A percentile compares a stretch with the other conserved stretches of the same genome.
phyloP scores from a whole-genome alignment of 1,140 invertebrate genomes.

The Nebria ingens region DNA sequence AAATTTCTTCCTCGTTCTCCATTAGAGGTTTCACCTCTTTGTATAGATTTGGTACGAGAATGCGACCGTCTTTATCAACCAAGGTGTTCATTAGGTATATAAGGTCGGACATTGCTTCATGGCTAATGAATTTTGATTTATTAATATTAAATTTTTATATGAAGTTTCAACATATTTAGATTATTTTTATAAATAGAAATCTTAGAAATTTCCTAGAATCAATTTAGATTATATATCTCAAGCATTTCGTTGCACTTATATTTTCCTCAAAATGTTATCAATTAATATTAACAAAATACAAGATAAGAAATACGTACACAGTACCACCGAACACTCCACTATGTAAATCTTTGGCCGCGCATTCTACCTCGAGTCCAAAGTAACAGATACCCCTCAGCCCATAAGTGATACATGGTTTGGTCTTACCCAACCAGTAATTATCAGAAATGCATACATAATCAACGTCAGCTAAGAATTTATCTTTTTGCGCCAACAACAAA shows the following conservation, averaged over 20 bases:
- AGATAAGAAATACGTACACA: slow-evolving; percentile 48
- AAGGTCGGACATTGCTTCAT: slow-evolving; percentile 83
- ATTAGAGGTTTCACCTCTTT: slow-evolving; percentile 67
- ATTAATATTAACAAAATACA: no score
- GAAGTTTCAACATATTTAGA: no score
- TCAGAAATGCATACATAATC: slow-evolving; percentile 98
- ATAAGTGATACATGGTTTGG: slow-evolving; percentile 95
- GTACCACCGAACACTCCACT: slow-evolving; percentile 91
- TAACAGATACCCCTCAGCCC: slow-evolving; percentile 90
- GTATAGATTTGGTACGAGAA: slow-evolving; percentile 69
- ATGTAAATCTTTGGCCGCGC: slow-evolving; percentile 86
- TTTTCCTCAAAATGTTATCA: no score
- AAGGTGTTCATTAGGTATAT: slow-evolving; percentile 75
- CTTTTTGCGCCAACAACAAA: slow-evolving; percentile 61
- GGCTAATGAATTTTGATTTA: slow-evolving; percentile 28
- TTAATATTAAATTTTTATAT: no score
- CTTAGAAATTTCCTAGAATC: no score
- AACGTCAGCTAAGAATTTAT: slow-evolving; percentile 69
- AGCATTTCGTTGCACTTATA: no score
- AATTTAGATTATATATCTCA: no score
- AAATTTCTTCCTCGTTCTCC: slow-evolving; percentile 64
- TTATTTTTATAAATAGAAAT: background rate
- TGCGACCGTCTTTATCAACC: slow-evolving; percentile 73
- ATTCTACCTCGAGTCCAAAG: slow-evolving; percentile 82
- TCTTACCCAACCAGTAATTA: slow-evolving; percentile 97